These are phyloP conservation scores for Eclectus roratus DNA, from an alignment of 2,113 vertebrate species.

Conservation along the genomic window DNA sequence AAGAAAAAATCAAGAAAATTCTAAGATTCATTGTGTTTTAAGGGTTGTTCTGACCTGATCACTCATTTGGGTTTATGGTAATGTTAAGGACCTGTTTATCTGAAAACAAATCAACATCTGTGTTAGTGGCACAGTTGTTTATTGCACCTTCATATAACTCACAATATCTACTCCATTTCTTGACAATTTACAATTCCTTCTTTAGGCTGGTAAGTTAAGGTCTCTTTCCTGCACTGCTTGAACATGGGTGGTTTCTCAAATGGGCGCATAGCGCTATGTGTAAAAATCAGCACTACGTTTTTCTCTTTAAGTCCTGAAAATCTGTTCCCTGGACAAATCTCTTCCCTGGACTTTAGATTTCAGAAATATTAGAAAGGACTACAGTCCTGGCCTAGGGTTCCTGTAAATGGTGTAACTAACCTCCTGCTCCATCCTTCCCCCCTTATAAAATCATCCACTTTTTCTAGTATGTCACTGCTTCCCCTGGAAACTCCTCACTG, in stretches of 20 bases:
- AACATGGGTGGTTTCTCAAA: background rate
- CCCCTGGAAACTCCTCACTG: background rate
- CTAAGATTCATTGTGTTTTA: background rate
- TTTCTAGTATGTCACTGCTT: background rate
- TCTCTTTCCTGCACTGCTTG: background rate
- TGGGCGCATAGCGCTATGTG: background rate
- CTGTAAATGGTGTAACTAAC: background rate
- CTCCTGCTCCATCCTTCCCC: background rate
- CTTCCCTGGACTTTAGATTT: background rate
- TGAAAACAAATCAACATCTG: background rate
- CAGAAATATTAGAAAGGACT: background rate
- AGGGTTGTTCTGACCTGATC: background rate
- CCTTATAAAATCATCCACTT: background rate
- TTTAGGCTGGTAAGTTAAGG: background rate
- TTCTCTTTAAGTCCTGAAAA: background rate
- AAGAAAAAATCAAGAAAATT: background rate
- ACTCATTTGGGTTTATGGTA: background rate
- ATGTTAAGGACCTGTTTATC: background rate
- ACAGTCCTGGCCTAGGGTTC: background rate
- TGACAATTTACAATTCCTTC: background rate
- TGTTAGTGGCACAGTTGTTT: background rate
- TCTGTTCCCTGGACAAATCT: background rate
- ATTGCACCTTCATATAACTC: background rate
- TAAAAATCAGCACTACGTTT: background rate
- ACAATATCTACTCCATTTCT: accelerated